Evolutionary conservation across 2,797 vertebrate species (phyloP).

Genomic region (Rachycentron canadum): DNA sequence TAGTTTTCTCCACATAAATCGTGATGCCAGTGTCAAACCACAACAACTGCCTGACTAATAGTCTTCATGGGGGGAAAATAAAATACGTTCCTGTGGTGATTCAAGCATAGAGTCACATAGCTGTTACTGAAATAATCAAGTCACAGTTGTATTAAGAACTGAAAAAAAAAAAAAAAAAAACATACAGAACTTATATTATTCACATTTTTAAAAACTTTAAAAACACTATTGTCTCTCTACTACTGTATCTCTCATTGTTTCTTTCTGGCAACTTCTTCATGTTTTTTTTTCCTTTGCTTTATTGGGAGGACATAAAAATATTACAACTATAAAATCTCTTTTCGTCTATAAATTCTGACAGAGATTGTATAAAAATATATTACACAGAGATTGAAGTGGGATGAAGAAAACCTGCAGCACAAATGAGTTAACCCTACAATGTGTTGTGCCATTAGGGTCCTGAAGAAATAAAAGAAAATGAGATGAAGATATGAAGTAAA

Average conservation of each 20-base stretch:
- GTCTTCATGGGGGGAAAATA: background rate
- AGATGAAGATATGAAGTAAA: background rate
- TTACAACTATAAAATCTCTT: background rate
- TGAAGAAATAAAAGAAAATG: background rate
- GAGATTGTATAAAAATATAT: background rate
- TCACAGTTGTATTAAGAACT: background rate
- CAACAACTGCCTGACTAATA: background rate
- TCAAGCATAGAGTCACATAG: background rate
- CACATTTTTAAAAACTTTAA: slow-evolving; percentile 3
- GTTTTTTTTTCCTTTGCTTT: background rate
- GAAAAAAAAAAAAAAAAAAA: too few species aligned
- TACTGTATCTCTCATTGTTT: background rate
- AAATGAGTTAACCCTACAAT: background rate
- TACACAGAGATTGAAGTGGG: background rate
- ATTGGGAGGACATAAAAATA: background rate
- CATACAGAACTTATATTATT: background rate
- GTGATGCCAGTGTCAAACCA: background rate
- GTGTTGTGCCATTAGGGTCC: background rate
- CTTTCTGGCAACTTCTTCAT: slow-evolving; percentile 12
- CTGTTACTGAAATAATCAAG: slow-evolving; percentile 1
- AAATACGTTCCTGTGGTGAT: background rate
- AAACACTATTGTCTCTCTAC: too few species aligned
- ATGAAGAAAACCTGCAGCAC: background rate
- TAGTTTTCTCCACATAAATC: background rate
- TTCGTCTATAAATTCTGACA: background rate